Evolutionary conservation across 2,113 vertebrate genomes (phyloP), one percentile per base, ranked within the genome.

Genomic region (Chascanopsetta lugubris): DNA sequence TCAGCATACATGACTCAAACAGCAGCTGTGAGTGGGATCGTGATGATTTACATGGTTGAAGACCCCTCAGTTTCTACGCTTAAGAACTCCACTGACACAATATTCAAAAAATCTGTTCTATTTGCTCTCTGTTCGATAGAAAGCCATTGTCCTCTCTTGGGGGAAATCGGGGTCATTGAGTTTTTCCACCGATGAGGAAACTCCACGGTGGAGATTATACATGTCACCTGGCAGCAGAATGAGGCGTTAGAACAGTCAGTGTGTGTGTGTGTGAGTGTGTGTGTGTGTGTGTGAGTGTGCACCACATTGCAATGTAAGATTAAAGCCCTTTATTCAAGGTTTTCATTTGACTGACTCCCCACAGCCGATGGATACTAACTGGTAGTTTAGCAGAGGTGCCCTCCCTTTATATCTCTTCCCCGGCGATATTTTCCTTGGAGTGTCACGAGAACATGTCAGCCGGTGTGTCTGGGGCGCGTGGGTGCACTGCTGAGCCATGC

Each of bases 1-100:
- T 61, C 2, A 48, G 32, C 54, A 62, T 36, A 61, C 70, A 51
- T 72, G 18, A 49, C 65, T 65, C 49, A 38, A 55, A 69, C 65
- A 66, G 47, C 66, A 65, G 50, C 66, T 69, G 46, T 38, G 46
- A 13, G 12, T 29, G 36, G 26, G 74, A 67, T 30, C 38, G 59
- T 43, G 45, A 49, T 12, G 13, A 48, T 58, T 69, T 47, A 49
- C 27, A 3, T 22, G 5, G 22, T 17, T 45, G 8, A 13, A 38
- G 6, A 10, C 40, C 8, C 11, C 26, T n/a, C 0, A 22, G 17
- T 13, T 42, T 26, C 49, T 34, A 8, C 5, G 13, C 8, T 1
- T 27, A 27, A 45, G n/a, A 32, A 6, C 26, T 43, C 34, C 6
- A 6, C 24, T 25, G 34, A 13, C 3, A 13, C n/a, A 27, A 36